Conservation (phyloP, 2,113 vertebrate species). For the Neolamprologus brichardi region DNA sequence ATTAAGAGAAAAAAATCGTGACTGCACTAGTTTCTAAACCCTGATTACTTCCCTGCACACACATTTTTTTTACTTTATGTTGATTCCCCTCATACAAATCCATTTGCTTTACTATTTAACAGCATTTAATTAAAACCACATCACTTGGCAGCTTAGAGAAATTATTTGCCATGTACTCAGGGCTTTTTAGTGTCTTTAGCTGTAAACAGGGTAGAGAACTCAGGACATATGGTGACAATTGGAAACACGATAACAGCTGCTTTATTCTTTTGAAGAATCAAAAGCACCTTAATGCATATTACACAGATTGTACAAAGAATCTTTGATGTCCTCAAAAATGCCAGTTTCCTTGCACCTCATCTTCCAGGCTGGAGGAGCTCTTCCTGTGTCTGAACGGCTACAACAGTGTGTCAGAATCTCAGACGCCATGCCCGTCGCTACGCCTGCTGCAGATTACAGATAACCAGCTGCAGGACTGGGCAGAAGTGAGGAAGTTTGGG, state of each 20-base stretch:
- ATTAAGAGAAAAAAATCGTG: accelerated
- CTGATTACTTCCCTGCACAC: background rate
- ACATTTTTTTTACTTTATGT: background rate
- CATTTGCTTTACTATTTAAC: background rate
- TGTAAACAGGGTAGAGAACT: background rate
- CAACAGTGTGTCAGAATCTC: constrained; percentile 81
- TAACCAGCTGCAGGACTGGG: constrained; percentile 92
- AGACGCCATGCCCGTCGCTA: constrained; percentile 82
- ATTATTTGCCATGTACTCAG: background rate
- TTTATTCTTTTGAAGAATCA: background rate
- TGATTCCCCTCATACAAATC: background rate
- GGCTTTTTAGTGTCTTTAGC: background rate
- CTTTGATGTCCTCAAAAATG: background rate
- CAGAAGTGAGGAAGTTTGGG: constrained; percentile 89
- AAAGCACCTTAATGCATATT: background rate
- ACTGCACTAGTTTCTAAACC: background rate
- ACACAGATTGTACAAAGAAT: background rate
- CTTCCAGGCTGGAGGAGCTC: constrained; percentile 89
- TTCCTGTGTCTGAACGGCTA: constrained; percentile 98
- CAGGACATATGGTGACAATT: background rate
- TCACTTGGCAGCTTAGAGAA: background rate
- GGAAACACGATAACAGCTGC: background rate
- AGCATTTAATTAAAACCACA: background rate
- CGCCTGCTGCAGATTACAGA: constrained; percentile 95
- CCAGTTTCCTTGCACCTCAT: background rate